These are phyloP conservation scores for Artemia sp. DNA, from an alignment of 2,888 invertebrate genomes.

Conservation along the genomic window DNA sequence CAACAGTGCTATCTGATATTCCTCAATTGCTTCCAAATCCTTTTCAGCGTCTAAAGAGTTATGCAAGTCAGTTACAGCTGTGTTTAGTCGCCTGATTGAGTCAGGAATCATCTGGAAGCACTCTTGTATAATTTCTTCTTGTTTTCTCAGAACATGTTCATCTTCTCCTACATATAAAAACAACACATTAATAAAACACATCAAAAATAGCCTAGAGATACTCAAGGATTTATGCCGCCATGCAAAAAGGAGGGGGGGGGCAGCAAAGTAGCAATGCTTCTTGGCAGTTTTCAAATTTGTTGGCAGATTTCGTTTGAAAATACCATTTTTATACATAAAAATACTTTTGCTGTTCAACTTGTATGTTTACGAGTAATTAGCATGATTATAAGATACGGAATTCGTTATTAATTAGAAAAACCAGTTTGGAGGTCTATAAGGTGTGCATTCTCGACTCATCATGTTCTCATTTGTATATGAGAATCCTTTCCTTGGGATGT, in stretches of 20 bases:
- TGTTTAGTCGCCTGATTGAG: slow-evolving; percentile 54
- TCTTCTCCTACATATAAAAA: slow-evolving; percentile 42
- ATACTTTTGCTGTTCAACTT: too few relatives aligned
- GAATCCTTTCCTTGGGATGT: too few relatives aligned
- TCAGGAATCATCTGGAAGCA: slow-evolving; percentile 83
- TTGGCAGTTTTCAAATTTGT: too few relatives aligned
- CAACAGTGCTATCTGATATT: slow-evolving; percentile 49
- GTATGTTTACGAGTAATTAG: too few relatives aligned
- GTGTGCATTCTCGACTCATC: too few relatives aligned
- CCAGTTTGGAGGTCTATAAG: too few relatives aligned
- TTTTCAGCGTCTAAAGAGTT: slow-evolving; percentile 51
- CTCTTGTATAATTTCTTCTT: slow-evolving; percentile 76
- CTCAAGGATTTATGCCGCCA: not conserved
- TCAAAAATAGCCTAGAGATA: slow-evolving; percentile 10
- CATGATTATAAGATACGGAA: too few relatives aligned
- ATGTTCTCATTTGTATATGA: too few relatives aligned
- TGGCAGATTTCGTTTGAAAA: too few relatives aligned
- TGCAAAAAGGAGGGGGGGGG: not conserved
- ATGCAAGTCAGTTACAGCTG: slow-evolving; percentile 59
- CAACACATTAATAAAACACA: not conserved
- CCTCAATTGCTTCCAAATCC: slow-evolving; percentile 55
- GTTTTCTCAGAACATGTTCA: slow-evolving; percentile 44
- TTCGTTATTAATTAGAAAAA: too few relatives aligned
- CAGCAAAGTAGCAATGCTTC: too few relatives aligned
- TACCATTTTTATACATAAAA: too few relatives aligned